phyloP scores from a whole-genome alignment of 2,797 vertebrate genomes.

The Phrynocephalus guinanensis region DNA sequence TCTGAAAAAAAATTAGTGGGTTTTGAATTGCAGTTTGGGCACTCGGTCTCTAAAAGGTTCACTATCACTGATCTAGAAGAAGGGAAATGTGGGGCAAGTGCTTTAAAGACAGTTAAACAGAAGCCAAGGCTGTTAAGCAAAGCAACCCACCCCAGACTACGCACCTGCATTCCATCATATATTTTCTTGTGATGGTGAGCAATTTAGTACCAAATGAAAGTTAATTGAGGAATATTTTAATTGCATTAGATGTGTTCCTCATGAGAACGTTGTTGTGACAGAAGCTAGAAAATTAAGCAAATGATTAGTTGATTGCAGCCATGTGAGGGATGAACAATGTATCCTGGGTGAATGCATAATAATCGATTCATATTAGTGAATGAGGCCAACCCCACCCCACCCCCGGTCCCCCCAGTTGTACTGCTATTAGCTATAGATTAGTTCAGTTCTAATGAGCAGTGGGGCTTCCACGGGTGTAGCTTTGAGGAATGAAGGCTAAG shows the following conservation, averaged over 20 bases:
- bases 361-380: neutral
- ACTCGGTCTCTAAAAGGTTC: too few species aligned
- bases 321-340: neutral
- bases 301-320: conserved; percentile 17
- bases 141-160: neutral
- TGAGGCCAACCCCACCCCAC: neutral
- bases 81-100: neutral
- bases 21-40: too few species aligned
- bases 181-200: conserved; percentile 19
- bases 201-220: conserved; percentile 37
- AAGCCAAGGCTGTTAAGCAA: neutral
- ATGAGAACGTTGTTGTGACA: conserved; percentile 31
- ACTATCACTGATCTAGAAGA: too few species aligned
- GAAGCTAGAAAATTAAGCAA: conserved; percentile 21
- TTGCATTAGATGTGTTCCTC: conserved; percentile 29
- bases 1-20: too few species aligned
- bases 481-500: too few species aligned
- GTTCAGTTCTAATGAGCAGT: too few species aligned
- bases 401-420: neutral
- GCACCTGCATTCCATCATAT: conserved; percentile 11
- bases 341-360: conserved; percentile 15
- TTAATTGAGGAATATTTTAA: conserved; percentile 41
- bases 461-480: too few species aligned
- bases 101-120: neutral
- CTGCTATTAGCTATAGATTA: neutral